Percentiles rank a stretch among this genome's conserved stretches.
Conservation (phyloP, 2,888 invertebrate genomes). For the Lamproptera curius region DNA sequence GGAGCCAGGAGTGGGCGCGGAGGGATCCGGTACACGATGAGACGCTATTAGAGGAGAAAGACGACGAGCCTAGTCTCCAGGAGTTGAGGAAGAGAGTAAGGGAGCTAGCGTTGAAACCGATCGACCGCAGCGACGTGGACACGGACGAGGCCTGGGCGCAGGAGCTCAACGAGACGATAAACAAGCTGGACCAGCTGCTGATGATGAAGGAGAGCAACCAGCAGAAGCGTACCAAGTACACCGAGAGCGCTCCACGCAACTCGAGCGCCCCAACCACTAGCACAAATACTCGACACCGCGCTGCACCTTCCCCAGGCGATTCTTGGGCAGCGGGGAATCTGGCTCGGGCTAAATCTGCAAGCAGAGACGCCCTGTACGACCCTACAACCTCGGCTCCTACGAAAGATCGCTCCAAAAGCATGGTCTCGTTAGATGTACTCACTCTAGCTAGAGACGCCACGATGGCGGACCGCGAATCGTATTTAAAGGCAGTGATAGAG, state of each 20-base stretch:
- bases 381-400: conserved; percentile 50
- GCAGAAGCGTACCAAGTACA: conserved; percentile 72
- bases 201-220: conserved; percentile 82
- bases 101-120: conserved; percentile 85
- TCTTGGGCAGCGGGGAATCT: conserved; percentile 50
- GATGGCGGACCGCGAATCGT: conserved; percentile 64
- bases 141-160: conserved; percentile 86
- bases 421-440: conserved; percentile 70
- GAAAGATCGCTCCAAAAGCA: conserved; percentile 64
- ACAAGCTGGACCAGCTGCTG: conserved; percentile 85
- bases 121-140: conserved; percentile 84
- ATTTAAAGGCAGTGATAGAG: conserved; percentile 69
- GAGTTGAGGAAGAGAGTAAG: conserved; percentile 83
- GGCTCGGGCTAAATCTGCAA: conserved; percentile 53
- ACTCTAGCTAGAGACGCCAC: conserved; percentile 62
- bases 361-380: conserved; percentile 60
- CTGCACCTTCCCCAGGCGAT: conserved; percentile 50
- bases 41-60: conserved; percentile 33
- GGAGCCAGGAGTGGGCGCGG: conserved; percentile 88
- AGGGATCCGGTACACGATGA: conserved; percentile 70
- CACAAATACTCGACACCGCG: conserved; percentile 44
- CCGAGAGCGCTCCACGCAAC: conserved; percentile 54
- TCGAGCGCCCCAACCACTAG: conserved; percentile 64
- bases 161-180: conserved; percentile 86
- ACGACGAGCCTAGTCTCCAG: conserved; percentile 79